These are phyloP conservation scores for Mystacornis crossleyi DNA, from an alignment of 2,113 vertebrate genomes.

Conservation along the genomic window DNA sequence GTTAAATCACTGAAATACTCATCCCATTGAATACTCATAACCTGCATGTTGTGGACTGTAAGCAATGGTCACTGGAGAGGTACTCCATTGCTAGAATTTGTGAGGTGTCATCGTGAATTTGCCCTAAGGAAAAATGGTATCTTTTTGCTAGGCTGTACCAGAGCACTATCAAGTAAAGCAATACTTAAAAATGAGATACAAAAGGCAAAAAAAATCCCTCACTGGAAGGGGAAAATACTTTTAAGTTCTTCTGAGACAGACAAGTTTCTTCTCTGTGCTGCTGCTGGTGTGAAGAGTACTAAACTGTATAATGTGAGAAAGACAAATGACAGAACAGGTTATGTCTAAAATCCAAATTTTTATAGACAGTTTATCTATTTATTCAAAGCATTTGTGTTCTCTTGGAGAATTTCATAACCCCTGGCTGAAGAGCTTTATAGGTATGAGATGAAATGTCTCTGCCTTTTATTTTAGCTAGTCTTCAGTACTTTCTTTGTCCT, in stretches of 20 bases:
- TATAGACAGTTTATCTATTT: not conserved
- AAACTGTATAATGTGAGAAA: not conserved
- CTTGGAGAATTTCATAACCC: not conserved
- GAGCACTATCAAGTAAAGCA: not conserved
- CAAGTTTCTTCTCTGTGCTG: not conserved
- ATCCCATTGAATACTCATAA: not conserved
- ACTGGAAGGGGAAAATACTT: not conserved
- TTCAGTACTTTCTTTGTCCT: not conserved
- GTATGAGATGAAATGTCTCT: not conserved
- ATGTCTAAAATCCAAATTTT: not conserved
- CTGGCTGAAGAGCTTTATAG: not conserved
- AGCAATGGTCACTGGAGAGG: not conserved
- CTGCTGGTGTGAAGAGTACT: not conserved
- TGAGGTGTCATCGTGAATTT: rapidly evolving
- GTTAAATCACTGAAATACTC: not conserved
- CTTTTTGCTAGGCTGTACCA: not conserved
- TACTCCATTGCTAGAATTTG: not conserved
- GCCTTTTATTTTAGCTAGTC: not conserved
- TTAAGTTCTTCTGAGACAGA: not conserved
- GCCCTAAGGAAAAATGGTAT: not conserved
- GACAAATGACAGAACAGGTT: not conserved
- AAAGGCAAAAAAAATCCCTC: not conserved
- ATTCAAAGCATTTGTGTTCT: not conserved
- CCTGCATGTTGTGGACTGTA: not conserved
- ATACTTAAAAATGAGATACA: not conserved